Base-by-base conservation (phyloP, 2,797 vertebrate species). In the Fistularia tabacaria region DNA sequence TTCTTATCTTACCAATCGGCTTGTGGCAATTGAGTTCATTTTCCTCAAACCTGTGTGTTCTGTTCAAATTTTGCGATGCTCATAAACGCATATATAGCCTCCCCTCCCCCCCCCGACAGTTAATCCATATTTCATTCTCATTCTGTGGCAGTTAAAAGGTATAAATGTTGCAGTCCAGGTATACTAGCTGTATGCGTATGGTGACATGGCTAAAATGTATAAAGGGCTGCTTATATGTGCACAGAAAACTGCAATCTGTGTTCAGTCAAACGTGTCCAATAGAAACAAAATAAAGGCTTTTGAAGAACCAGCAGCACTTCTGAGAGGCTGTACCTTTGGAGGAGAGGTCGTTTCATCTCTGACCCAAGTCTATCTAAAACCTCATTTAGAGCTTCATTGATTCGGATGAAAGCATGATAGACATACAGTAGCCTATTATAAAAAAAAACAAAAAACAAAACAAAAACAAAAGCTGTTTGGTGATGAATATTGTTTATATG, bases 401-500 rank as follows among this genome's bases (percentile, higher is more conserved):
- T 76, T 74, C 74, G 73, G 80, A 81, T 82, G 82, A 71, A 85
- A 82, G 80, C 81, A 85, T 85, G 84, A 86, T 81, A 84, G 69
- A 87, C 81, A 82, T 84, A 87, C 84, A 73, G 84, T 86, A 85
- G 80, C 85, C 82, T 88, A 85, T 85, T 85, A 45, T 45, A 1
- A 6, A 45, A 45, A 3, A 13, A 49, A n/a, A 49, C 12, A 25
- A 11, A 14, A 37, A 40, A 36, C 10, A 38, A 50, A 74, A 51
- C 6, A 7, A 40, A 10, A 39, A 8, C 49, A 14, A 73, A 78
- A 74, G 62, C 58, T 5, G 72, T 80, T 76, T 80, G 59, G 81
- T 87, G 81, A 81, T 71, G 78, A 83, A 68, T 85, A 80, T 85
- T 81, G 76, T 89, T 90, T 89, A 76, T 89, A 90, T 86, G 83